phyloP scores from a whole-genome alignment of 1,140 invertebrate genomes.

The Acromyrmex charruanus region DNA sequence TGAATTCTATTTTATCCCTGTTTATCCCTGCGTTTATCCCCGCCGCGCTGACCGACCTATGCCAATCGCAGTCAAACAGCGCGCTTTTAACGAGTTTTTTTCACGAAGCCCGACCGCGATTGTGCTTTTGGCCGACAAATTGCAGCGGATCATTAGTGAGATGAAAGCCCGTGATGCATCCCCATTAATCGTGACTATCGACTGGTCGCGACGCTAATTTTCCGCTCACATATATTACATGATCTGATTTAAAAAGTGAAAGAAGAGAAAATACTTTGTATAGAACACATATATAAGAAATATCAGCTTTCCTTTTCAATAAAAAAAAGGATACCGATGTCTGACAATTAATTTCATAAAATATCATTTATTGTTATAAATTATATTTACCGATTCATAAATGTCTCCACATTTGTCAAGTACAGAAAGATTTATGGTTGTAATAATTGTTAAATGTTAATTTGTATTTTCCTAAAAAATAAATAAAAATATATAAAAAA shows the following conservation, averaged over 20 bases:
- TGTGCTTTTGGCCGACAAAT: constrained; percentile 80
- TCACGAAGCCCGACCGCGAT: constrained; percentile 75
- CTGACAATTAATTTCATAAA: neutral
- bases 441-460: neutral
- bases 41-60: constrained; percentile 26
- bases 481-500: neutral
- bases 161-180: constrained; percentile 51
- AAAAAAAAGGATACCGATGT: neutral
- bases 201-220: constrained; percentile 37
- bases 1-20: constrained; percentile 58
- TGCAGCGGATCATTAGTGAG: constrained; percentile 80
- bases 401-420: neutral
- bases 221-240: neutral
- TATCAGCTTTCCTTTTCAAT: neutral
- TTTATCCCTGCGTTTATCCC: constrained; percentile 51
- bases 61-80: constrained; percentile 64
- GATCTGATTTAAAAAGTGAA: constrained; percentile 8
- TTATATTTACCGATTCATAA: neutral
- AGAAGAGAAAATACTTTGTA: neutral
- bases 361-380: neutral
- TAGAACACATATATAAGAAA: neutral
- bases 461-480: constrained; percentile 8
- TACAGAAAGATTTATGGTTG: neutral
- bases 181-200: constrained; percentile 37
- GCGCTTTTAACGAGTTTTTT: constrained; percentile 80